Conservation (phyloP, 2,888 invertebrate genomes). For the Pseudococcus jackbeardsleyi region DNA sequence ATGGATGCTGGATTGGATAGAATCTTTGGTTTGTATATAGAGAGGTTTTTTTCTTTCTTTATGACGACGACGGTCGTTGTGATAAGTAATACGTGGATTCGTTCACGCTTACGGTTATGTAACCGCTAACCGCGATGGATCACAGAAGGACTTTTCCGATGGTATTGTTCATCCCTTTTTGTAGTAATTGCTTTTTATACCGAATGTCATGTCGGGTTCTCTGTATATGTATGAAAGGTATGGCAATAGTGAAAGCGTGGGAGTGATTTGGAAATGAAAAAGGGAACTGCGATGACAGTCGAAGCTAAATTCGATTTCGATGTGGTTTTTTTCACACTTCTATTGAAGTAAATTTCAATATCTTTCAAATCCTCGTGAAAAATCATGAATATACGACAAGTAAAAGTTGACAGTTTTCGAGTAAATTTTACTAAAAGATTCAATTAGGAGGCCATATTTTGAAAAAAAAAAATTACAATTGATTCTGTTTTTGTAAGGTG, state of each 20-base stretch:
- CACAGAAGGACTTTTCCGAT: not conserved
- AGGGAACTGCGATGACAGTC: no score
- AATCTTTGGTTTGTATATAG: not conserved
- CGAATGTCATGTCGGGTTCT: not conserved
- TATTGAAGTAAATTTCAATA: no score
- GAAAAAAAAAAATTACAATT: no score
- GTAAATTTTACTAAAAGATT: no score
- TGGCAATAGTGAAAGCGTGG: constrained; percentile 7
- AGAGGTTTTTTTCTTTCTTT: not conserved
- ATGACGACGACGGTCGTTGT: not conserved
- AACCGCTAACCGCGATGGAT: not conserved
- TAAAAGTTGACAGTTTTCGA: no score
- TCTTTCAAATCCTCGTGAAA: no score
- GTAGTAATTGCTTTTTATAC: constrained; percentile 18
- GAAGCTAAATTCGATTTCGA: no score
- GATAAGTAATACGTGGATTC: constrained; percentile 1
- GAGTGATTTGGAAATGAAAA: not conserved
- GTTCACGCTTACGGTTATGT: constrained; percentile 1
- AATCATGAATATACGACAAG: no score
- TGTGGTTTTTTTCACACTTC: no score
- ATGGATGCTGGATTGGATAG: not conserved
- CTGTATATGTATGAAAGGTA: not conserved
- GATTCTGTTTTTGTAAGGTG: no score
- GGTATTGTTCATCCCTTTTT: constrained; percentile 17
- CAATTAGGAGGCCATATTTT: no score